phyloP scores from a whole-genome alignment of 2,113 vertebrate genomes.

The Lepisosteus osseus region DNA sequence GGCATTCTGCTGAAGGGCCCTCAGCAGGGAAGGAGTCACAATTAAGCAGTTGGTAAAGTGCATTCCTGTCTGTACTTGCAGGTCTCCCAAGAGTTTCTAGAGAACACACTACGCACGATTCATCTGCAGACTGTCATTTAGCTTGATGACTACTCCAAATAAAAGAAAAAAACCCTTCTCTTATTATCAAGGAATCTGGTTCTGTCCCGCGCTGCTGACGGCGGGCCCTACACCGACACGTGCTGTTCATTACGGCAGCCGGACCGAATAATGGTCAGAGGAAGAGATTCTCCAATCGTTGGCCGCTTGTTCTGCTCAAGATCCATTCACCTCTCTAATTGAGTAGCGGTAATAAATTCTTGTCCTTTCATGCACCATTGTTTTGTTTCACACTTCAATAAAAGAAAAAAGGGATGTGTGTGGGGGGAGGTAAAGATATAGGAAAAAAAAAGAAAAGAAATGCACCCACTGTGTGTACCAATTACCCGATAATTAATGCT shows the following conservation, averaged over 20 bases:
- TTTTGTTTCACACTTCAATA: slow-evolving; percentile 71
- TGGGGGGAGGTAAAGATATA: slow-evolving; percentile 35
- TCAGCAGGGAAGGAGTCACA: slow-evolving; percentile 51
- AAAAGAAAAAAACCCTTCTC: slow-evolving; percentile 44
- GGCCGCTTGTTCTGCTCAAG: slow-evolving; percentile 47
- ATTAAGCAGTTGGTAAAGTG: slow-evolving; percentile 70
- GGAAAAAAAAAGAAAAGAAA: slow-evolving; percentile 43
- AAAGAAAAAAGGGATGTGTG: slow-evolving; percentile 45
- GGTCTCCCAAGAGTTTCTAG: slow-evolving; percentile 79
- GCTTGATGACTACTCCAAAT: slow-evolving; percentile 63
- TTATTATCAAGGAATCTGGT: slow-evolving; percentile 61
- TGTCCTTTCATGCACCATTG: slow-evolving; percentile 66
- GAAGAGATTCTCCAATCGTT: slow-evolving; percentile 57
- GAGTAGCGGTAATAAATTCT: slow-evolving; percentile 71
- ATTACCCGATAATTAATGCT: slow-evolving; percentile 86
- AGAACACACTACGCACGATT: slow-evolving; percentile 56
- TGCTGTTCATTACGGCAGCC: slow-evolving; percentile 67
- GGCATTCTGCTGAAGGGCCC: slow-evolving; percentile 54
- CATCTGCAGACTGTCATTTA: slow-evolving; percentile 64
- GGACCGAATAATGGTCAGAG: slow-evolving; percentile 65
- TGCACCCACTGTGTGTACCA: slow-evolving; percentile 61
- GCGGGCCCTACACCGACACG: slow-evolving; percentile 58
- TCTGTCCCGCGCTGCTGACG: slow-evolving; percentile 56
- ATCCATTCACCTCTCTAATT: slow-evolving; percentile 77
- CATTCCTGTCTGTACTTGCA: slow-evolving; percentile 72